Base-by-base conservation (phyloP, 2,888 invertebrate genomes). In the Chymomyza amoena region DNA sequence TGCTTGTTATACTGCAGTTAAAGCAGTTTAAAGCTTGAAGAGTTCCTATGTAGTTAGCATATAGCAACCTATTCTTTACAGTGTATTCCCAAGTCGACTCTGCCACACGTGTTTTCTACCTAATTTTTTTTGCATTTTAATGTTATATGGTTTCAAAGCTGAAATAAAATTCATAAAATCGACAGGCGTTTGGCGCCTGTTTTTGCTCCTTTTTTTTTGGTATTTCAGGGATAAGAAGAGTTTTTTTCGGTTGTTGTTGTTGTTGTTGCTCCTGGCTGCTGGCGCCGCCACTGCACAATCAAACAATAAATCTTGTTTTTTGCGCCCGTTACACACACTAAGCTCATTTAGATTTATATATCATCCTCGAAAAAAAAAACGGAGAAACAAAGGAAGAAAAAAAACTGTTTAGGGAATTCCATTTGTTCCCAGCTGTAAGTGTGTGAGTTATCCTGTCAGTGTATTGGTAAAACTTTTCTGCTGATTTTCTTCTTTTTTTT, bases 291-390 rank as follows among this genome's bases (percentile, higher is more conserved):
- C 59, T 68, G 74, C 79, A 74, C 79, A 81, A 87, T 84, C 87
- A 87, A 84, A 84, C 84, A 87, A 84, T 84, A 84, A 84, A 84
- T 84, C 88, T 80, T 73, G 57, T 72, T 72, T 66, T 68, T 66
- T 71, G 25, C 64, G 61, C 65, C 69, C 66, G 70, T 73, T 72
- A 71, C 78, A 83, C 70, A 72, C 76, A 78, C 80, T 87, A 83
- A 83, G 87, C 87, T 87, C 82, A 84, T 87, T 83, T 83, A 81
- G 83, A 84, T 84, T 87, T 87, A 87, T 86, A 80, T 72, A 79
- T 72, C 75, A 45, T 45, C 39, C 39, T 7, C 73, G 6, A 56
- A 51, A 51, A 51, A 51, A 51, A 51, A 10, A 51, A n/a, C n/a
- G 18, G 18, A 54, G 18, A 20, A 18, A 54, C n/a, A n/a, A n/a